A percentile compares a stretch with the other conserved stretches of the same genome.
Conservation (phyloP, 2,797 vertebrate genomes). For the Ispidina picta region DNA sequence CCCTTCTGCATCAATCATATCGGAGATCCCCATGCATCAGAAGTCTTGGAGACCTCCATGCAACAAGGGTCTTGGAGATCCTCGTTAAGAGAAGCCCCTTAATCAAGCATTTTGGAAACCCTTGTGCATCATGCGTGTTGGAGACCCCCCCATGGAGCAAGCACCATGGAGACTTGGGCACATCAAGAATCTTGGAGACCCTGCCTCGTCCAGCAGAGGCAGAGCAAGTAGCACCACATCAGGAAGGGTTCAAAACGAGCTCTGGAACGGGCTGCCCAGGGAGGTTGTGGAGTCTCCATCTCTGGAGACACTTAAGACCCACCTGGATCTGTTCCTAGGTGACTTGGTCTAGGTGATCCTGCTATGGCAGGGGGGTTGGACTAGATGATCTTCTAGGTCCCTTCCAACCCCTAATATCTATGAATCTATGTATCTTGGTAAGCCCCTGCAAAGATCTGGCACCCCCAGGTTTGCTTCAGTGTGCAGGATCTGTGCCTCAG, state of each 20-base stretch:
- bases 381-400: too few species aligned
- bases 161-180: too few species aligned
- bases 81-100: too few species aligned
- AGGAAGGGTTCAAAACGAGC: neutral
- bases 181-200: neutral
- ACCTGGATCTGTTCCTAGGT: too few species aligned
- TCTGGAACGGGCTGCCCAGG: too few species aligned
- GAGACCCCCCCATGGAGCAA: neutral
- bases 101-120: neutral
- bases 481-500: neutral
- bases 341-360: too few species aligned
- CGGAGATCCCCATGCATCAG: neutral
- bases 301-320: too few species aligned
- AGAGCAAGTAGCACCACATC: neutral
- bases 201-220: neutral
- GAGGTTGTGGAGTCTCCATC: too few species aligned
- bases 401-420: too few species aligned
- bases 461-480: neutral
- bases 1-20: too few species aligned
- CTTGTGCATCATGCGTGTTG: fast-evolving
- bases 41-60: neutral
- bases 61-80: neutral
- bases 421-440: too few species aligned
- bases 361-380: too few species aligned
- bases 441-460: neutral